A percentile compares a stretch with the other conserved stretches of the same genome.
These are phyloP conservation scores for Amphimedon queenslandica DNA, from an alignment of 37 sponge, comb jelly and placozoan species.

Conservation along the genomic window DNA sequence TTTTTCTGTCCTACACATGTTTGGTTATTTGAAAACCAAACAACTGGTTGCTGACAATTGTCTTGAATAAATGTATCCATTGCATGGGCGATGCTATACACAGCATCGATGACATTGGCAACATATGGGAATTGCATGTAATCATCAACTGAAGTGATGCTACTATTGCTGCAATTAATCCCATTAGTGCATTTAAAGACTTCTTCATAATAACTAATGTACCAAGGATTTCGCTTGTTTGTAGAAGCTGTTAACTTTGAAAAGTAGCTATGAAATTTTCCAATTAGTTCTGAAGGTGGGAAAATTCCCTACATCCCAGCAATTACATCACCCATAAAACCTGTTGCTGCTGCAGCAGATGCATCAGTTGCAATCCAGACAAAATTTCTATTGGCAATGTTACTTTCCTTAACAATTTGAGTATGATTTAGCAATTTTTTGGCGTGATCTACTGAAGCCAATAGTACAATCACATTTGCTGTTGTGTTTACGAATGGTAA, in stretches of 20 bases:
- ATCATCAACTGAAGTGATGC: neutral
- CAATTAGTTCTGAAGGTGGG: conserved; percentile 11
- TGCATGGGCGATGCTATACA: conserved; percentile 61
- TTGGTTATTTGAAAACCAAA: conserved; percentile 16
- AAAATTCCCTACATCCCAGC: no score
- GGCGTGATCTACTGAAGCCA: no score
- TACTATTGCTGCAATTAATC: neutral
- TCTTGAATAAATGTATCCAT: conserved; percentile 42
- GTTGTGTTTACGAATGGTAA: no score
- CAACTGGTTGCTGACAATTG: conserved; percentile 43
- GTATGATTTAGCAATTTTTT: no score
- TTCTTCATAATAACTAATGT: conserved; percentile 18
- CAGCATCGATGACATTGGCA: conserved; percentile 66
- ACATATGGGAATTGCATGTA: conserved; percentile 41
- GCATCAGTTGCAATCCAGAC: no score
- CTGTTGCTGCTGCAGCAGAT: no score
- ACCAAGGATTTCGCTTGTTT: conserved; percentile 58
- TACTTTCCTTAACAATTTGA: no score
- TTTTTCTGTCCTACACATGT: conserved; percentile 33
- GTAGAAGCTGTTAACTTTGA: conserved; percentile 27
- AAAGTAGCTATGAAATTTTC: conserved; percentile 41
- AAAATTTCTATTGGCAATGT: no score
- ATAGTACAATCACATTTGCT: no score
- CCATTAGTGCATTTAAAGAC: neutral
- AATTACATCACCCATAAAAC: no score